A percentile compares a stretch with the other conserved stretches of the same genome.
Evolutionary conservation across 1,140 invertebrate species (phyloP).

Genomic region (Sinella curviseta): DNA sequence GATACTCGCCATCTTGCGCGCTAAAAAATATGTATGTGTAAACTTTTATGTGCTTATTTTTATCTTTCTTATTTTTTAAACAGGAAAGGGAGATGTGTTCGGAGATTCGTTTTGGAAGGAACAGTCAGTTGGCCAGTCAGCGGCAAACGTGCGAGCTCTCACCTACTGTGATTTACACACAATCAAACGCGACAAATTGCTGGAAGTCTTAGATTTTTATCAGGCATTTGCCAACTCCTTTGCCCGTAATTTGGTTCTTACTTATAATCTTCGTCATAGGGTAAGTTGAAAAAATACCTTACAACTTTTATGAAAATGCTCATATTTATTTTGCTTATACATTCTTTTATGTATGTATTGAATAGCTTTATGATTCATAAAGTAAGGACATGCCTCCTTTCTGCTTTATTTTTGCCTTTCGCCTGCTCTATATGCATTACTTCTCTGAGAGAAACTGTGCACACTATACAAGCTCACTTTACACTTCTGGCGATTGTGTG

Average conservation of each 20-base stretch:
- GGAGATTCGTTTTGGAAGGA: conserved; percentile 99
- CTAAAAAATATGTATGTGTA: too few species aligned
- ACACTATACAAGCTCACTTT: too few species aligned
- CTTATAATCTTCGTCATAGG: conserved; percentile 96
- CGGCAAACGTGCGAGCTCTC: conserved; percentile 95
- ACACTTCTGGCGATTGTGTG: too few species aligned
- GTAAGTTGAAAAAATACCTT: conserved; percentile 59
- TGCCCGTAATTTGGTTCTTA: conserved; percentile 93
- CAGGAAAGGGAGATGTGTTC: conserved; percentile 97
- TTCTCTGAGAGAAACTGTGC: too few species aligned
- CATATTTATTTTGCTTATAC: conserved; percentile 16
- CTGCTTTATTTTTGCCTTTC: too few species aligned
- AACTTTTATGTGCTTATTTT: conserved; percentile 2
- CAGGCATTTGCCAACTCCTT: conserved; percentile 97
- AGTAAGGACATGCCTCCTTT: too few species aligned
- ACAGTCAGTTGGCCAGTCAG: conserved; percentile 91
- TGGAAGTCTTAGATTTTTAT: conserved; percentile 56
- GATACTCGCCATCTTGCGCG: too few species aligned
- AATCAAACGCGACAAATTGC: conserved; percentile 75
- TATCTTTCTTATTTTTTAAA: conserved; percentile 44
- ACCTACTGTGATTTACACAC: conserved; percentile 99
- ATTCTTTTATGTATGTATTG: neutral
- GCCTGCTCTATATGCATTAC: too few species aligned
- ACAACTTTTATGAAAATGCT: too few species aligned
- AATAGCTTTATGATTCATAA: too few species aligned